Conservation (phyloP, 2,797 vertebrate species). For the Acrossocheilus fasciatus region DNA sequence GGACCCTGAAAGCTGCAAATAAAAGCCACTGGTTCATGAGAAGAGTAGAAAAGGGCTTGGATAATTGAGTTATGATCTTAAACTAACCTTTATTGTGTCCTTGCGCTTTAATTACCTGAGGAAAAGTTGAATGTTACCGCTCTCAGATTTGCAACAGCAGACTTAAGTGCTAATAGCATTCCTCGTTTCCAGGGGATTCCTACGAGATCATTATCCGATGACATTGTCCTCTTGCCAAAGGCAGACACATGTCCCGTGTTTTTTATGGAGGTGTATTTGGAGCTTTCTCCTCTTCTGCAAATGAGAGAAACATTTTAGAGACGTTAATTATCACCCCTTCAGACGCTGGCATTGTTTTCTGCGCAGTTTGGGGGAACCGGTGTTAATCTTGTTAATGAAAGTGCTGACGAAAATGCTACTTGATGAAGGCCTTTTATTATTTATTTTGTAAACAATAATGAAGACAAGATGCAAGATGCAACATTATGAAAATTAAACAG, state of each 20-base stretch:
- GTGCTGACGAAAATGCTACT: neutral
- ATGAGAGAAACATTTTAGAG: slow-evolving; percentile 32
- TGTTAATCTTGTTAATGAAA: slow-evolving; percentile 35
- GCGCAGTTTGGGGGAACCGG: slow-evolving; percentile 27
- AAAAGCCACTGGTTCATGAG: slow-evolving; percentile 40
- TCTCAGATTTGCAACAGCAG: slow-evolving; percentile 26
- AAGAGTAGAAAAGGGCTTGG: slow-evolving; percentile 20
- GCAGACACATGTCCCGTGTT: slow-evolving; percentile 32
- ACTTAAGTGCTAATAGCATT: slow-evolving; percentile 35
- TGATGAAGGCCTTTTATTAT: neutral
- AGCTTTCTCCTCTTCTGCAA: slow-evolving; percentile 31
- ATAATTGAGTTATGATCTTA: slow-evolving; percentile 56
- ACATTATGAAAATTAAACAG: neutral
- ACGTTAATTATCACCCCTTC: slow-evolving; percentile 53
- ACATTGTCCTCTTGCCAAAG: slow-evolving; percentile 56
- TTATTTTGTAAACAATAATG: neutral
- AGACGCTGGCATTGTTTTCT: slow-evolving; percentile 38
- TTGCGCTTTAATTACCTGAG: slow-evolving; percentile 48
- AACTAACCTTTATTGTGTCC: slow-evolving; percentile 54
- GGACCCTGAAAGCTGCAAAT: neutral
- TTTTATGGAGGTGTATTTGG: slow-evolving; percentile 27
- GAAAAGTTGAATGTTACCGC: slow-evolving; percentile 24
- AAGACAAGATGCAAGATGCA: neutral
- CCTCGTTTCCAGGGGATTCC: slow-evolving; percentile 37
- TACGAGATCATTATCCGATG: slow-evolving; percentile 53